A percentile compares a stretch with the other conserved stretches of the same genome.
phyloP scores from a whole-genome alignment of 2,888 invertebrate species.

The Stratiomys singularior region DNA sequence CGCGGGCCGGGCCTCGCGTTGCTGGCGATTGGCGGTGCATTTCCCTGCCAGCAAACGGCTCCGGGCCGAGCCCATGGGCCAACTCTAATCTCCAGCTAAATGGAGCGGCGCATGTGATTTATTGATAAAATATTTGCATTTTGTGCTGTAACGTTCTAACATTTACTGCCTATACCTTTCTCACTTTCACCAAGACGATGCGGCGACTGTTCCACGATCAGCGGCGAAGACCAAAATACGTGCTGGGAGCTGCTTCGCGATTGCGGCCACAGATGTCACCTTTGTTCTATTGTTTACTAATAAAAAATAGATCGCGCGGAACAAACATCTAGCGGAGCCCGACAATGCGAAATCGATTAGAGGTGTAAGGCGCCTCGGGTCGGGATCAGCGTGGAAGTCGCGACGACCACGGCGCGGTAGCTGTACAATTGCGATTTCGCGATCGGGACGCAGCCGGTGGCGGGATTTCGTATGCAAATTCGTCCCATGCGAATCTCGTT shows the following conservation, averaged over 20 bases:
- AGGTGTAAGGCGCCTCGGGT: neutral
- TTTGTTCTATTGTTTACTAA: slow-evolving; percentile 42
- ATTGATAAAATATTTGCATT: slow-evolving; percentile 29
- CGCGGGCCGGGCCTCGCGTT: too few relatives aligned
- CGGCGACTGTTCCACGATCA: neutral
- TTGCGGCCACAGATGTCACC: slow-evolving; percentile 29
- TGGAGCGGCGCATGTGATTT: neutral
- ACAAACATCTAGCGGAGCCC: neutral
- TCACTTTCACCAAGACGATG: neutral
- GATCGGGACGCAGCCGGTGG: neutral
- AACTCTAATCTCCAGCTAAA: slow-evolving; percentile 1
- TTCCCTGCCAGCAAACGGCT: too few relatives aligned
- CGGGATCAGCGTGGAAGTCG: neutral
- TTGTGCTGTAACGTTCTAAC: neutral
- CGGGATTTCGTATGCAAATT: slow-evolving; percentile 34
- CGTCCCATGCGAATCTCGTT: neutral
- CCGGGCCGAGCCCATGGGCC: neutral
- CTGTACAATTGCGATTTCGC: slow-evolving; percentile 4
- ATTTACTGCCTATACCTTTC: slow-evolving; percentile 23
- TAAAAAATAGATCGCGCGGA: slow-evolving; percentile 23
- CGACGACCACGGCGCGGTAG: slow-evolving; percentile 6
- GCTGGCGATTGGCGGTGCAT: too few relatives aligned
- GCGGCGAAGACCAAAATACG: neutral
- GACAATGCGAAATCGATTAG: neutral
- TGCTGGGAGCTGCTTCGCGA: neutral